Evolutionary conservation across 2,797 vertebrate species (phyloP).

Genomic region (Pangasius mekongensis): DNA sequence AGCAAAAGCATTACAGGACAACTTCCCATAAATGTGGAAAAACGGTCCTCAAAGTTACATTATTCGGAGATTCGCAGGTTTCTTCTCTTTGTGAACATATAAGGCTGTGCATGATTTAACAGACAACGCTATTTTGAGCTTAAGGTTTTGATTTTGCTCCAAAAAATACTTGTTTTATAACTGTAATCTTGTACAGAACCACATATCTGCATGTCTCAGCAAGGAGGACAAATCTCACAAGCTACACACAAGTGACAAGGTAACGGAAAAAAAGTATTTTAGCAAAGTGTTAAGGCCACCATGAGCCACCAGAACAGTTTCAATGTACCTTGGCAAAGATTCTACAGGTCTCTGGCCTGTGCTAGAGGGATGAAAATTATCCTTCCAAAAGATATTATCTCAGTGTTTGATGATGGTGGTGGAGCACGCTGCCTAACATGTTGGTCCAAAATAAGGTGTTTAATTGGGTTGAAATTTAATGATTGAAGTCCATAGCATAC

Average conservation of each 20-base stretch:
- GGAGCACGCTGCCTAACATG: not conserved
- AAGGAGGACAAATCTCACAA: not conserved
- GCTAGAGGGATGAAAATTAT: not conserved
- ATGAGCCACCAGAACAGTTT: not conserved
- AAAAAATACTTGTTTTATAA: not conserved
- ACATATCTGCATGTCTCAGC: not conserved
- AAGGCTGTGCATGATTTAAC: not conserved
- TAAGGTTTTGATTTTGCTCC: not conserved
- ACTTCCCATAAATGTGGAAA: not conserved
- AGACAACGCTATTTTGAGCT: not conserved
- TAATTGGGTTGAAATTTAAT: not conserved
- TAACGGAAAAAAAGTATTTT: not conserved
- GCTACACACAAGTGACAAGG: not conserved
- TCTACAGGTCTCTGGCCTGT: not conserved
- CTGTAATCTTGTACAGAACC: not conserved
- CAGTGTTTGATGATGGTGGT: not conserved
- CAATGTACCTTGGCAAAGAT: not conserved
- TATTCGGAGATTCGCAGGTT: not conserved
- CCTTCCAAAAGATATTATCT: not conserved
- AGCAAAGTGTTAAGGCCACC: not conserved
- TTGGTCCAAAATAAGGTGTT: not conserved
- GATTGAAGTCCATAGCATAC: too few species aligned
- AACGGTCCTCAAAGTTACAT: not conserved
- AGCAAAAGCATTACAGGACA: slow-evolving; percentile 2
- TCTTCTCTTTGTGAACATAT: not conserved